Conservation (phyloP, 1,140 invertebrate genomes). For the Diorhabda elongata region DNA sequence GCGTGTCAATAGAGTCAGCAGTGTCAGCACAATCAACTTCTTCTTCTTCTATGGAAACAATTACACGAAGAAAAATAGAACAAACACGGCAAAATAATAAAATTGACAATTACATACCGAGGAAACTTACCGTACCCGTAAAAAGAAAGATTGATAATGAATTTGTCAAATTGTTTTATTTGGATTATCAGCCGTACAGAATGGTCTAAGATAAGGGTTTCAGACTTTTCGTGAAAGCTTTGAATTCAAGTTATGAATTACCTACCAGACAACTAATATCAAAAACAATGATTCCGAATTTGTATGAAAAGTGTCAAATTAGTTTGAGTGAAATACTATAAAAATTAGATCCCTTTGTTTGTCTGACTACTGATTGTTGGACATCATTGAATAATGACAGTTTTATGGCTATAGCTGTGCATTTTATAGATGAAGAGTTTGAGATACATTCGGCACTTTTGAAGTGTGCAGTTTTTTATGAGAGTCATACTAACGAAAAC, state of each 20-base stretch:
- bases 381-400: slow-evolving; percentile 38
- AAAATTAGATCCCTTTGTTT: slow-evolving; percentile 19
- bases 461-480: slow-evolving; percentile 19
- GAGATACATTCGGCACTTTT: slow-evolving; percentile 22
- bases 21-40: no score
- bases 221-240: slow-evolving; percentile 26
- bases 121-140: no score
- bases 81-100: no score
- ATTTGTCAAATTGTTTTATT: background rate
- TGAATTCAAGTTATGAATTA: slow-evolving; percentile 38
- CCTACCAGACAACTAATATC: slow-evolving; percentile 33
- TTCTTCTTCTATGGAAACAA: no score
- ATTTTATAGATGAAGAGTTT: slow-evolving; percentile 37
- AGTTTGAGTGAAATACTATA: slow-evolving; percentile 13
- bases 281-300: slow-evolving; percentile 23
- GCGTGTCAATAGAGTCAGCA: no score
- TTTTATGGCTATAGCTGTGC: slow-evolving; percentile 37
- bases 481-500: no score
- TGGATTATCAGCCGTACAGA: slow-evolving; percentile 37
- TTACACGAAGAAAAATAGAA: no score
- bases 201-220: slow-evolving; percentile 38
- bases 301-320: slow-evolving; percentile 20
- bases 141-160: no score
- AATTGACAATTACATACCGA: no score
- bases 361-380: slow-evolving; percentile 43